Base-by-base conservation (phyloP, 2,113 vertebrate genomes). In the Tyto alba region DNA sequence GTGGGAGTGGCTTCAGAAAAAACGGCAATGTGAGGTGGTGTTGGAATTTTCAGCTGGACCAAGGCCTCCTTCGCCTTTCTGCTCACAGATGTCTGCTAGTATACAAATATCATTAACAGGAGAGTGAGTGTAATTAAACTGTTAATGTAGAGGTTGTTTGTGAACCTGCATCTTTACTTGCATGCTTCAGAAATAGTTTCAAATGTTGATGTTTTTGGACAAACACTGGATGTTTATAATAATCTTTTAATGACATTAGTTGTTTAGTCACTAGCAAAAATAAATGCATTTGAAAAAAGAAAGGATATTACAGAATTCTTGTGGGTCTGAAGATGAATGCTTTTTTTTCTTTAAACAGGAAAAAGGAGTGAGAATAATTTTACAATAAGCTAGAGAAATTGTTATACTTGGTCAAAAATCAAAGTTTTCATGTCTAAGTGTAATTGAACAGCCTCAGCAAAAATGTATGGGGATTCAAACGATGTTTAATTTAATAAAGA, bases 11-110 rank as follows among this genome's bases (percentile, higher is more conserved):
- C 30, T 84, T 74, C 15, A 75, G 5, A 34, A 52, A 55, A 57
- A 72, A 36, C 3, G 59, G 4, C 9, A 10, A 26, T 17, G 8
- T 55, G n/a, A 74, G 17, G 19, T 38, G 5, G 3, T 48, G 30
- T 4, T 64, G 55, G 50, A 59, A 56, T 27, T 66, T 64, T 68
- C 15, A 16, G 4, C 13, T 50, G 36, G 26, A 13, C 5, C 13
- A 34, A 25, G 5, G 9, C 14, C 6, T 16, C 11, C 9, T 6
- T n/a, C n/a, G n/a, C 4, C 6, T 43, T 48, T 27, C 17, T 40
- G 29, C 14, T 74, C 3, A 10, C 0, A 2, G 20, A 52, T 3
- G 4, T 16, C 16, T 62, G 6, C 29, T 57, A 6, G 16, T 74
- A 13, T 11, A 8, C 16, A 64, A 62, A 64, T 40, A 41, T 23